phyloP scores from a whole-genome alignment of 2,113 vertebrate species.

The Seriola rivoliana region DNA sequence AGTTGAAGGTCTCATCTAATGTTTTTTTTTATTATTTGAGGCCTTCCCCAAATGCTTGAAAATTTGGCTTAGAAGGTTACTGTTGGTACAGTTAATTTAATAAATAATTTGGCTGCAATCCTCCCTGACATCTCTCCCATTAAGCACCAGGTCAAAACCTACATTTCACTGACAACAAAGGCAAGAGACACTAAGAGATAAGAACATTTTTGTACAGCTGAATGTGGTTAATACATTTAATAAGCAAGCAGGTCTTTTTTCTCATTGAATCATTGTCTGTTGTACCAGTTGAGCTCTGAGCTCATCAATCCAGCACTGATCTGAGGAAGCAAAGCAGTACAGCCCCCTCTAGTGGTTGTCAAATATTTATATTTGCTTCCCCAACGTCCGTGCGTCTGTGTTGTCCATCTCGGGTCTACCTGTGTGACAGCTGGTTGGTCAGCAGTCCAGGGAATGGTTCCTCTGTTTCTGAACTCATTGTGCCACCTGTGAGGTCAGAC shows the following conservation, averaged over 20 bases:
- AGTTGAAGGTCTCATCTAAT: neutral
- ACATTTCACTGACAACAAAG: slow-evolving; percentile 29
- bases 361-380: slow-evolving; percentile 19
- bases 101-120: slow-evolving; percentile 52
- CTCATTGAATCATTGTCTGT: slow-evolving; percentile 31
- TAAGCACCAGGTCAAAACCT: slow-evolving; percentile 50
- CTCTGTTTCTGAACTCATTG: slow-evolving; percentile 89
- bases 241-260: slow-evolving; percentile 54
- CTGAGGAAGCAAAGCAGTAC: slow-evolving; percentile 25
- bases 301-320: slow-evolving; percentile 38
- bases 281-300: slow-evolving; percentile 31
- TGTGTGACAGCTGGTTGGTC: slow-evolving; percentile 89
- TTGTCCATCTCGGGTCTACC: slow-evolving; percentile 78
- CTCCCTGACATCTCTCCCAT: slow-evolving; percentile 31
- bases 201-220: slow-evolving; percentile 23
- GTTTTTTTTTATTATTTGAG: slow-evolving; percentile 17
- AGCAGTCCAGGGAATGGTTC: slow-evolving; percentile 88
- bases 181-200: neutral
- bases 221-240: slow-evolving; percentile 45
- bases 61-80: slow-evolving; percentile 6
- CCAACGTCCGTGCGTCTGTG: slow-evolving; percentile 18
- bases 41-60: slow-evolving; percentile 16
- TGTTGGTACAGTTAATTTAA: slow-evolving; percentile 28
- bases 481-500: slow-evolving; percentile 87
- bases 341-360: slow-evolving; percentile 83